Evolutionary conservation across 2,797 vertebrate species (phyloP).

Genomic region (Mustela erminea): DNA sequence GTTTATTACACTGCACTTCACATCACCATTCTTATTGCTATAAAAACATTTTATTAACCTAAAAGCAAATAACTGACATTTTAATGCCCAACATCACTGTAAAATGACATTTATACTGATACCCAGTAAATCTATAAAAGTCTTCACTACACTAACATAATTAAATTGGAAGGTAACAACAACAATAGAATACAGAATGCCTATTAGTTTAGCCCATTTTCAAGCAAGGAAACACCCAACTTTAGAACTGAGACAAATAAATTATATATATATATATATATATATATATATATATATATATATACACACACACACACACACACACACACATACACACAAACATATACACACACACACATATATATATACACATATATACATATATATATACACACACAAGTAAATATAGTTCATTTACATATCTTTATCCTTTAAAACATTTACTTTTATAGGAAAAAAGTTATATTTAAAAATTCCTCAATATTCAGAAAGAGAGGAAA

Average conservation of each 20-base stretch:
- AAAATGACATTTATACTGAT: constrained; percentile 86
- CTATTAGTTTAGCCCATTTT: constrained; percentile 43
- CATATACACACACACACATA: not conserved
- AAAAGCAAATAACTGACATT: constrained; percentile 85
- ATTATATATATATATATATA: not conserved
- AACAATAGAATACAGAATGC: constrained; percentile 55
- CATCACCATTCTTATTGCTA: constrained; percentile 68
- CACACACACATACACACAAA: not conserved
- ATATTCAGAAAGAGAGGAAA: not conserved
- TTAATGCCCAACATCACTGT: constrained; percentile 82
- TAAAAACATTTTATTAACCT: constrained; percentile 84
- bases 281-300: too few relatives aligned
- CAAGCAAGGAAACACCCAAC: constrained; percentile 32
- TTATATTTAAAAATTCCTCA: constrained; percentile 17
- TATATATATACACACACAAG: constrained; percentile 25
- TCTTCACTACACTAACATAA: constrained; percentile 83
- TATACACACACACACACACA: too few relatives aligned
- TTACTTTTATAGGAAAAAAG: constrained; percentile 6
- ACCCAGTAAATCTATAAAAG: constrained; percentile 84
- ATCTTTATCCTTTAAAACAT: constrained; percentile 38
- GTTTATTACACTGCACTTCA: constrained; percentile 67
- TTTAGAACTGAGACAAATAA: constrained; percentile 56
- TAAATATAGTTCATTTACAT: constrained; percentile 31
- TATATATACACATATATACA: not conserved
- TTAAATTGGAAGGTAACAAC: constrained; percentile 82